Evolutionary conservation across 2,113 vertebrate genomes (phyloP).

Genomic region (Phycodurus eques): DNA sequence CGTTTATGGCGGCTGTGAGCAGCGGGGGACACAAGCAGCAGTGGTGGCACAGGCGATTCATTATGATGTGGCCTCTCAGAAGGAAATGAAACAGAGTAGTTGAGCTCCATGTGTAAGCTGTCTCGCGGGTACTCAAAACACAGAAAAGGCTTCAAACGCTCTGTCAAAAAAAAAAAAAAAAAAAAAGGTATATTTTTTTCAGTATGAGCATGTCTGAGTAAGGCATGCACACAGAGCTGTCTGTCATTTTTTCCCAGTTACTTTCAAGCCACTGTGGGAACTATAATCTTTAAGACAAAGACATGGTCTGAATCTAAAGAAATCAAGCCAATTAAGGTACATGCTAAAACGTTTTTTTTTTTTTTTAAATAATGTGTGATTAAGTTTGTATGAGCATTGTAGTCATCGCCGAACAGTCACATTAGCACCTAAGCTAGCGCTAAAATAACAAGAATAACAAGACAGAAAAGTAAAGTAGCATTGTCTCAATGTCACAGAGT

Average conservation of each 20-base stretch:
- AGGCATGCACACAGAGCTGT: slow-evolving; percentile 2
- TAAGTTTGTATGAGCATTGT: background rate
- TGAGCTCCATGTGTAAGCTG: slow-evolving; percentile 57
- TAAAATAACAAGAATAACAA: background rate
- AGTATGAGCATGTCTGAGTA: slow-evolving; percentile 12
- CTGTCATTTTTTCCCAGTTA: background rate
- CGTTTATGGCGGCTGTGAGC: slow-evolving; percentile 87
- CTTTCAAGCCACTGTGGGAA: background rate
- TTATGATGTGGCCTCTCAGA: slow-evolving; percentile 67
- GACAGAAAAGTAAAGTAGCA: no score
- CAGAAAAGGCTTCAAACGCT: slow-evolving; percentile 30
- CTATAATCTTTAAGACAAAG: background rate
- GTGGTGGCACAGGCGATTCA: slow-evolving; percentile 77
- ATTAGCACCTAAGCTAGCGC: background rate
- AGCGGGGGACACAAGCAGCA: slow-evolving; percentile 67
- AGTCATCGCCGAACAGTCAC: background rate
- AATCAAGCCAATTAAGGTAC: background rate
- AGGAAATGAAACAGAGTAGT: slow-evolving; percentile 72
- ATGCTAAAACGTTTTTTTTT: background rate
- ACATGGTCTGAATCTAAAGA: background rate
- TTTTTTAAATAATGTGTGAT: no score
- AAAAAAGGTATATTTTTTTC: background rate
- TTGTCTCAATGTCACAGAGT: no score
- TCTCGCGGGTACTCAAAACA: slow-evolving; percentile 40
- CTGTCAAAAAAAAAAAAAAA: slow-evolving; percentile 21